These are phyloP conservation scores for Myopa testacea DNA, from an alignment of 2,888 invertebrate species.

Conservation along the genomic window DNA sequence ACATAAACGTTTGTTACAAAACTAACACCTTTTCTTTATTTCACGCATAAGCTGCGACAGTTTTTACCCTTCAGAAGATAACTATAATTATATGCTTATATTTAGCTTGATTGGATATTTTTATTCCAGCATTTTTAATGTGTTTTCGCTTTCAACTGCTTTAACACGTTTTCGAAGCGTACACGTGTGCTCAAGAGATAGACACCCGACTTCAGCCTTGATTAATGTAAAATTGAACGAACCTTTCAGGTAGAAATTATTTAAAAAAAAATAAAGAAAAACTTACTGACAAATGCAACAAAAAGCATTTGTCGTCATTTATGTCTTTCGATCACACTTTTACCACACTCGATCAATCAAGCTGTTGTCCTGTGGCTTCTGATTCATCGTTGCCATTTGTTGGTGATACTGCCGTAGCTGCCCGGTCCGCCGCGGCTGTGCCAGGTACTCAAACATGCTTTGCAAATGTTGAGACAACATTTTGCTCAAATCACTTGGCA, in stretches of 20 bases:
- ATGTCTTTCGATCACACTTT: slow-evolving; percentile 23
- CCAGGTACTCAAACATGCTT: slow-evolving; percentile 95
- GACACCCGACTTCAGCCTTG: too few species aligned
- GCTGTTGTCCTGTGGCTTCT: slow-evolving; percentile 80
- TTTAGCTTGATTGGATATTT: too few species aligned
- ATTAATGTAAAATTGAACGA: too few species aligned
- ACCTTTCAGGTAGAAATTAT: not conserved
- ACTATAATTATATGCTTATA: too few species aligned
- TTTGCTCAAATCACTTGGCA: slow-evolving; percentile 90
- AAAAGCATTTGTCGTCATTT: not conserved
- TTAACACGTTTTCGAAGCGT: not conserved
- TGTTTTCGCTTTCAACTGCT: not conserved
- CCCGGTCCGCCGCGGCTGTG: slow-evolving; percentile 79
- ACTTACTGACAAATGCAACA: not conserved
- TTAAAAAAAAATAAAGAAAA: not conserved
- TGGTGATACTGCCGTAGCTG: slow-evolving; percentile 80
- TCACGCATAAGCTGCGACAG: too few species aligned
- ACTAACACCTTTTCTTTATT: too few species aligned
- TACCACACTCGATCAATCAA: slow-evolving; percentile 89
- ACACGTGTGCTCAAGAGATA: not conserved
- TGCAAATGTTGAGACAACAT: slow-evolving; percentile 92
- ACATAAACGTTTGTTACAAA: too few species aligned
- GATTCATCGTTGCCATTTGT: slow-evolving; percentile 68
- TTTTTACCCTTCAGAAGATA: too few species aligned
- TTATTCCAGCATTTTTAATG: too few species aligned